Evolutionary conservation across 1,140 invertebrate species (phyloP).

Genomic region (Acromyrmex echinatior): DNA sequence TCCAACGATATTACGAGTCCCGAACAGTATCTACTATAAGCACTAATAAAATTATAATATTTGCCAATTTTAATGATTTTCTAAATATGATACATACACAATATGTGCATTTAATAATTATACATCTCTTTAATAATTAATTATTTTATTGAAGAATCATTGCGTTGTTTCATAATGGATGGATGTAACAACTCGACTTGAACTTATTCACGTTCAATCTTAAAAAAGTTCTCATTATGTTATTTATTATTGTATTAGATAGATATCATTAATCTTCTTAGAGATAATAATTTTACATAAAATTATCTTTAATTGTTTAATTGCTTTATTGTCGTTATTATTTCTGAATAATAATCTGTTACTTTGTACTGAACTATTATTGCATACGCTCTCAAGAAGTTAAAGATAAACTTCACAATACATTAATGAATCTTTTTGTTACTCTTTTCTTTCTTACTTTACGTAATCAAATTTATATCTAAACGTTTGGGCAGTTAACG

Average conservation of each 20-base stretch:
- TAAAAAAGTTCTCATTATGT: not conserved
- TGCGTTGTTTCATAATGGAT: not conserved
- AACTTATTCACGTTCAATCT: not conserved
- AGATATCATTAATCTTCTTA: not conserved
- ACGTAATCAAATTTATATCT: constrained; percentile 33
- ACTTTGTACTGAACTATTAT: not conserved
- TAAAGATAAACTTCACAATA: not conserved
- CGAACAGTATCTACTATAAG: not conserved
- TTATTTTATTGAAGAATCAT: not conserved
- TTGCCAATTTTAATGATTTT: not conserved
- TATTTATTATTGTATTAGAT: not conserved
- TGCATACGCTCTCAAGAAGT: not conserved
- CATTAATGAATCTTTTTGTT: constrained; percentile 8
- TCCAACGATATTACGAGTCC: not conserved
- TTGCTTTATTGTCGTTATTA: not conserved
- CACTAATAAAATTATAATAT: not conserved
- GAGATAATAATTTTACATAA: not conserved
- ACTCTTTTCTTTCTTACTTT: not conserved
- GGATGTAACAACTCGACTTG: not conserved
- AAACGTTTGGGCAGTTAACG: constrained; percentile 37
- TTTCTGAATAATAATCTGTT: not conserved
- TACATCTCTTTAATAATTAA: not conserved
- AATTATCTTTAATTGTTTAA: constrained; percentile 1
- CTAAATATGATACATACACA: not conserved
- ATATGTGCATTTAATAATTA: not conserved